phyloP scores from a whole-genome alignment of 1,140 invertebrate species.

The Zeugodacus cucurbitae region DNA sequence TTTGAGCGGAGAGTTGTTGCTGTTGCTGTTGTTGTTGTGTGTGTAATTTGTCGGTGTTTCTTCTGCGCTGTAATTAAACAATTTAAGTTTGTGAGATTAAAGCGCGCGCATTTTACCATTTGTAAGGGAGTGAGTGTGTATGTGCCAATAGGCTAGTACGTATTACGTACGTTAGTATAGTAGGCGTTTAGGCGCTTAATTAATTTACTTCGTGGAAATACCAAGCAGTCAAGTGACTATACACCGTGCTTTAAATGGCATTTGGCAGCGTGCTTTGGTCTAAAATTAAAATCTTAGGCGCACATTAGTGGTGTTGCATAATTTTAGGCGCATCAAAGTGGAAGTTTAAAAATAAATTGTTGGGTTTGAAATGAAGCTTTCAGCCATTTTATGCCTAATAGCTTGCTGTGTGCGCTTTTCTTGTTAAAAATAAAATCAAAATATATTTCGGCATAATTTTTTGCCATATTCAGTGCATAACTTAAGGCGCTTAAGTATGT shows the following conservation, averaged over 20 bases:
- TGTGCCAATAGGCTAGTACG: not conserved
- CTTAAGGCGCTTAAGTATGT: no score
- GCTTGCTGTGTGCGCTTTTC: no score
- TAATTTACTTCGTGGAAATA: not conserved
- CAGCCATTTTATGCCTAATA: no score
- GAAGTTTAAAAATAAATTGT: not conserved
- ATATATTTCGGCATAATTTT: no score
- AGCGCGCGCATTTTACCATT: not conserved
- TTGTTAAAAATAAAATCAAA: no score
- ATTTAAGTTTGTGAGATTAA: slow-evolving; percentile 1
- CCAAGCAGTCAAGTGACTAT: not conserved
- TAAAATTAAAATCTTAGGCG: not conserved
- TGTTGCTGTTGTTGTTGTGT: not conserved
- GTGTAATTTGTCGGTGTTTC: not conserved
- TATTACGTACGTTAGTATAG: no score
- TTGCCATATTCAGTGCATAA: no score
- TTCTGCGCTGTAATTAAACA: slow-evolving; percentile 19
- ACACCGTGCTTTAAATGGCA: not conserved
- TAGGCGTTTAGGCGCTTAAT: not conserved
- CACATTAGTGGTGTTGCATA: not conserved
- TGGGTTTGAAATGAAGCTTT: no score
- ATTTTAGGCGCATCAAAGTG: not conserved
- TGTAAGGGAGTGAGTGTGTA: not conserved
- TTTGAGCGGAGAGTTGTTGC: not conserved
- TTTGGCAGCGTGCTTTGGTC: not conserved